phyloP scores from a whole-genome alignment of 1,140 invertebrate genomes.

The Maniola jurtina region DNA sequence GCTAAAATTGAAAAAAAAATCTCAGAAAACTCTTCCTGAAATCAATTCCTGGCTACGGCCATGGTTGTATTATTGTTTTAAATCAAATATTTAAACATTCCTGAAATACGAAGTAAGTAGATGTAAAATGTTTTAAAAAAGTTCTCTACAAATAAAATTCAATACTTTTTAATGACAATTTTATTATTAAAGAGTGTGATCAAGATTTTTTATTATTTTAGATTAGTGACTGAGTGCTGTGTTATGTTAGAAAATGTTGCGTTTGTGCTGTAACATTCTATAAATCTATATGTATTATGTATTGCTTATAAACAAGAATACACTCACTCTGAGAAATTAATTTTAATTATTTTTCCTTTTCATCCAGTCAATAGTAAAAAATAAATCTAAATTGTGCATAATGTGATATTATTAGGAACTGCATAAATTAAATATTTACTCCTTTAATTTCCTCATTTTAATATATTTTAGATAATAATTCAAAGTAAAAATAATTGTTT shows the following conservation, averaged over 20 bases:
- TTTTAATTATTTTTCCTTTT: too few relatives aligned
- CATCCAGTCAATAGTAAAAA: too few relatives aligned
- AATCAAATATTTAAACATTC: constrained; percentile 29
- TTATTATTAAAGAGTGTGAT: constrained; percentile 7
- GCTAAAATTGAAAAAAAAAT: too few relatives aligned
- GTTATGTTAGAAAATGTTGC: constrained; percentile 26
- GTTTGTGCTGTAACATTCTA: neutral
- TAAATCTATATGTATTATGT: neutral
- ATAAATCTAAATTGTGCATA: constrained; percentile 20
- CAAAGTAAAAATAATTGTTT: constrained; percentile 20
- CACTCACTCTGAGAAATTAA: too few relatives aligned
- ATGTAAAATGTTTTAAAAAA: constrained; percentile 6
- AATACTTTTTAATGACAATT: too few relatives aligned
- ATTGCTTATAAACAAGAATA: neutral
- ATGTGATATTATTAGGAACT: constrained; percentile 38
- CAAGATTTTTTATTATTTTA: constrained; percentile 24
- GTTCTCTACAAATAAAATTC: neutral
- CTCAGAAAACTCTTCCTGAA: too few relatives aligned
- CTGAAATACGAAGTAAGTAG: constrained; percentile 14
- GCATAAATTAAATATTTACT: constrained; percentile 18
- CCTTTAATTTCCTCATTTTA: constrained; percentile 25
- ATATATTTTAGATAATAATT: constrained; percentile 30
- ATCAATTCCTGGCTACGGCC: too few relatives aligned
- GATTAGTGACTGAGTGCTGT: constrained; percentile 32
- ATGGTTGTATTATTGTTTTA: too few relatives aligned